Conservation (phyloP, 2,113 vertebrate species). For the Neotragus pygmaeus region DNA sequence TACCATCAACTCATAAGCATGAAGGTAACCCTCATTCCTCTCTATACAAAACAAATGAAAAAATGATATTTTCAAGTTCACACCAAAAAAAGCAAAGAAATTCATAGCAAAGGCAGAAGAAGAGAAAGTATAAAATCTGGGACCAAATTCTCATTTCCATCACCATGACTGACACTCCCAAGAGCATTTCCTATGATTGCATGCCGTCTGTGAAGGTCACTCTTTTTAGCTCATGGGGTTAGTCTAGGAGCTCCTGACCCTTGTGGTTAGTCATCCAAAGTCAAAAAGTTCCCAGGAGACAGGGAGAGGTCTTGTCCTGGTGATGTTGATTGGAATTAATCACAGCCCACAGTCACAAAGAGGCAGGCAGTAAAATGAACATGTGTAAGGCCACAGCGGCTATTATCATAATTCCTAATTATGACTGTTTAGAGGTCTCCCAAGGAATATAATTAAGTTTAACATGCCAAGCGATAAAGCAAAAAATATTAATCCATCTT, state of each 20-base stretch:
- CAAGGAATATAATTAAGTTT: conserved; percentile 78
- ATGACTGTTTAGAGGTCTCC: conserved; percentile 74
- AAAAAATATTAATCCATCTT: conserved; percentile 71
- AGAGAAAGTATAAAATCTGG: background rate
- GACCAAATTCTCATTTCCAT: background rate
- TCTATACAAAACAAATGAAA: background rate
- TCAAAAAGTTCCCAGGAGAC: background rate
- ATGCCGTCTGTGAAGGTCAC: background rate
- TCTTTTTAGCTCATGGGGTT: background rate
- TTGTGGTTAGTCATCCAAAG: background rate
- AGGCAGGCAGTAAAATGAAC: conserved; percentile 60
- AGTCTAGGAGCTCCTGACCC: background rate
- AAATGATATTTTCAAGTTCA: background rate
- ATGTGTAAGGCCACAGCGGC: conserved; percentile 58
- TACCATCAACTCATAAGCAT: background rate
- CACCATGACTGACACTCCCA: background rate
- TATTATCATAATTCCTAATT: conserved; percentile 80
- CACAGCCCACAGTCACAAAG: conserved; percentile 26
- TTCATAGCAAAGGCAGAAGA: background rate
- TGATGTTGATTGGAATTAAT: conserved; percentile 20
- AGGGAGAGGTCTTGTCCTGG: background rate
- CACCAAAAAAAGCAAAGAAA: background rate
- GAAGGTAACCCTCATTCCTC: background rate
- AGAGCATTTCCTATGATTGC: background rate
- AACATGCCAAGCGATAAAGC: conserved; percentile 73